Evolutionary conservation across 2,797 vertebrate genomes (phyloP).

Genomic region (Neosilurus mollespiculum): DNA sequence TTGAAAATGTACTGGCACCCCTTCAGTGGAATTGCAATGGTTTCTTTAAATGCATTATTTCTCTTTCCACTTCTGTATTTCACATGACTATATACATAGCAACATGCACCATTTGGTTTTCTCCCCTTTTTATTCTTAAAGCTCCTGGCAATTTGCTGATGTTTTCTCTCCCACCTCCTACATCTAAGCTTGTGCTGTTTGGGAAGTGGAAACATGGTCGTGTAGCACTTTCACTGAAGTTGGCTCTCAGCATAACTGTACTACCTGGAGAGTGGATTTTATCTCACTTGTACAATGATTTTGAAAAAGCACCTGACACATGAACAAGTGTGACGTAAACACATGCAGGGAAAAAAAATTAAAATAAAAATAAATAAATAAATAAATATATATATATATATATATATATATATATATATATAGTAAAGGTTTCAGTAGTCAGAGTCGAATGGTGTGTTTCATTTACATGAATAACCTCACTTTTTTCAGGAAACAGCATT

Average conservation of each 20-base stretch:
- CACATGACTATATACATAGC: neutral
- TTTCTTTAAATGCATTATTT: neutral
- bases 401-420: too few relatives aligned
- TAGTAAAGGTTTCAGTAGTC: neutral
- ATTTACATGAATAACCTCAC: neutral
- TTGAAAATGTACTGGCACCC: neutral
- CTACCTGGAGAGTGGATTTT: neutral
- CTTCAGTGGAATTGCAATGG: neutral
- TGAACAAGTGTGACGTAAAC: neutral
- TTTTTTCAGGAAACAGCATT: neutral
- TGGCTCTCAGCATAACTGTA: neutral
- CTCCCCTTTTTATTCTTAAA: too few relatives aligned
- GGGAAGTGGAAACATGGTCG: neutral
- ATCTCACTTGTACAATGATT: neutral
- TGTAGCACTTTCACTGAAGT: neutral
- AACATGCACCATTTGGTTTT: neutral
- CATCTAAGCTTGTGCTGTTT: neutral
- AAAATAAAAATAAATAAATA: too few relatives aligned
- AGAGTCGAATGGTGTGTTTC: neutral
- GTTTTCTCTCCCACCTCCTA: conserved; percentile 10
- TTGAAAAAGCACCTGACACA: neutral
- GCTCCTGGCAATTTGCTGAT: neutral
- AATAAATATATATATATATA: too few relatives aligned
- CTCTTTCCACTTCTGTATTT: neutral
- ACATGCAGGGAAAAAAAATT: too few relatives aligned